These are phyloP conservation scores for Spilarctia lutea DNA, from an alignment of 2,888 invertebrate genomes.

Conservation along the genomic window DNA sequence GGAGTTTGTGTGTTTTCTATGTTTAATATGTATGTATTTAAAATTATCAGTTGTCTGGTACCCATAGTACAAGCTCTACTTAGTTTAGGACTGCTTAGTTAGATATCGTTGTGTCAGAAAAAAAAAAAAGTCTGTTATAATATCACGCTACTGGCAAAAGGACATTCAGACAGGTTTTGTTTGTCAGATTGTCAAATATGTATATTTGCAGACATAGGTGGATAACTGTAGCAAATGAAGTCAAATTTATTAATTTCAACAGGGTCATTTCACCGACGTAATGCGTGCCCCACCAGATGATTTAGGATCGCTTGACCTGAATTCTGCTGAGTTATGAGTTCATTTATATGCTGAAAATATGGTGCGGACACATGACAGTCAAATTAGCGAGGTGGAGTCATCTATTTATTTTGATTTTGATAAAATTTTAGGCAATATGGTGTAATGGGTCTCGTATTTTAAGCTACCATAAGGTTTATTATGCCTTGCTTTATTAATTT, in stretches of 20 bases:
- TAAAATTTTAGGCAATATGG: constrained; percentile 32
- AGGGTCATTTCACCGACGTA: constrained; percentile 47
- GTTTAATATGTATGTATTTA: no score
- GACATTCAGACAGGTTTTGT: no score
- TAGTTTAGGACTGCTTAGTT: no score
- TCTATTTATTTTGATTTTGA: constrained; percentile 45
- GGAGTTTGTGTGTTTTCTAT: no score
- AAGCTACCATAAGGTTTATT: neutral
- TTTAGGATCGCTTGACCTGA: constrained; percentile 69
- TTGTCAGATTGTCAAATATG: no score
- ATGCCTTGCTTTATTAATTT: neutral
- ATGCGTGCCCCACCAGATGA: constrained; percentile 57
- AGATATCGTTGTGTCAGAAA: no score
- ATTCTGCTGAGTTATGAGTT: constrained; percentile 71
- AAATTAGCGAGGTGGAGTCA: constrained; percentile 42
- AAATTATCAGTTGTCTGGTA: no score
- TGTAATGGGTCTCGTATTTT: constrained; percentile 11
- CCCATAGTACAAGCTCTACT: no score
- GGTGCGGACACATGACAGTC: constrained; percentile 53
- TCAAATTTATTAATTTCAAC: constrained; percentile 46
- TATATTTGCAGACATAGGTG: neutral
- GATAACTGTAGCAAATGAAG: constrained; percentile 19
- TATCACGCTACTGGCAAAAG: no score
- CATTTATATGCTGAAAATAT: constrained; percentile 69
- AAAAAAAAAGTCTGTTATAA: no score